A percentile compares a stretch with the other conserved stretches of the same genome.
Evolutionary conservation across 2,888 invertebrate genomes (phyloP).

Genomic region (Cryptus viduatorius): DNA sequence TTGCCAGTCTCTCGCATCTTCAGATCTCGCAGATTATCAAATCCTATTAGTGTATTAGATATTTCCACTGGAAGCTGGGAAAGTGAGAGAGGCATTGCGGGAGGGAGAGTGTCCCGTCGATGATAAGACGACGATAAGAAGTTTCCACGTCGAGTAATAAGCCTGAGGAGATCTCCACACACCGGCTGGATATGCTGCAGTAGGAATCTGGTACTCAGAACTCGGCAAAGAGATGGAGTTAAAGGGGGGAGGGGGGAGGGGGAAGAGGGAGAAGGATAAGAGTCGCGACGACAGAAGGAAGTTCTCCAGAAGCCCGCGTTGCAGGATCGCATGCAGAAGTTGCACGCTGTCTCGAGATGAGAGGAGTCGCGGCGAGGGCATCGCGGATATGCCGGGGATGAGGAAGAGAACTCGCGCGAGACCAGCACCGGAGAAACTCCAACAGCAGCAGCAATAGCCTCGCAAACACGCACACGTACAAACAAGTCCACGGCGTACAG

Average conservation of each 20-base stretch:
- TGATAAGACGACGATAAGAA: slow-evolving; percentile 49
- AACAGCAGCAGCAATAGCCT: slow-evolving; percentile 43
- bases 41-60: slow-evolving; percentile 20
- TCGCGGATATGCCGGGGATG: slow-evolving; percentile 41
- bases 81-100: too few relatives aligned
- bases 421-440: slow-evolving; percentile 26
- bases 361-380: slow-evolving; percentile 56
- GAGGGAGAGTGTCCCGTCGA: slow-evolving; percentile 36
- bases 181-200: slow-evolving; percentile 25
- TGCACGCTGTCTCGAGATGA: slow-evolving; percentile 63
- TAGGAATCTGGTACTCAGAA: slow-evolving; percentile 26
- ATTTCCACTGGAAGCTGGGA: neutral
- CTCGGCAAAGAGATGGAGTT: slow-evolving; percentile 8
- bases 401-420: slow-evolving; percentile 38
- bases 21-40: slow-evolving; percentile 13
- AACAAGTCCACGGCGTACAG: slow-evolving; percentile 27
- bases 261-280: slow-evolving; percentile 37
- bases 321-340: slow-evolving; percentile 67
- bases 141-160: slow-evolving; percentile 15
- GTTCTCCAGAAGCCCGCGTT: slow-evolving; percentile 65
- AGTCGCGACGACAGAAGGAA: slow-evolving; percentile 64
- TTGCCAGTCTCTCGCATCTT: slow-evolving; percentile 72
- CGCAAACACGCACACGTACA: slow-evolving; percentile 34
- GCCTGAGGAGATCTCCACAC: slow-evolving; percentile 30
- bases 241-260: slow-evolving; percentile 21